phyloP scores from a whole-genome alignment of 2,797 vertebrate species.

The Myotis myotis region DNA sequence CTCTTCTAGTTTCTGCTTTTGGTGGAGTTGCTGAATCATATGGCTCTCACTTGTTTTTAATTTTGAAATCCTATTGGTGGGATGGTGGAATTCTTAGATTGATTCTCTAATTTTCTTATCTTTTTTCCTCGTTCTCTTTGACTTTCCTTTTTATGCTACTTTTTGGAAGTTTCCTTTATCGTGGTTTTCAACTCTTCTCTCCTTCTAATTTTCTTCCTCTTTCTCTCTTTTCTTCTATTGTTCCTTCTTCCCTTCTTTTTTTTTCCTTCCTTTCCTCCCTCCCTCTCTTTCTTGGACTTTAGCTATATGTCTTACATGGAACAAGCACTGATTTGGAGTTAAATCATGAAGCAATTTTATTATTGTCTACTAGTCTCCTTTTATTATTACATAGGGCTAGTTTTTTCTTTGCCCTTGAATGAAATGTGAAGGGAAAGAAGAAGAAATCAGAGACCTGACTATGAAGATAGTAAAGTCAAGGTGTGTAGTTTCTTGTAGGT shows the following conservation, averaged over 20 bases:
- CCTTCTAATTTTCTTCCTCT: neutral
- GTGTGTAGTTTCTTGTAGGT: neutral
- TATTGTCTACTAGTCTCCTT: neutral
- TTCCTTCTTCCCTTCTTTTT: neutral
- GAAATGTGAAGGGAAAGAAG: neutral
- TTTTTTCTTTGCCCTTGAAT: conserved; percentile 8
- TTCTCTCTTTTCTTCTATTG: neutral
- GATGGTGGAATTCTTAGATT: neutral
- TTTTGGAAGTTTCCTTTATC: neutral
- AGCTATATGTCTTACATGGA: neutral
- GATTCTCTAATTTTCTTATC: neutral
- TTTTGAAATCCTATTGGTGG: neutral
- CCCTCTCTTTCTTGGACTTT: neutral
- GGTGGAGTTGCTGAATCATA: neutral
- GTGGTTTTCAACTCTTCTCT: neutral
- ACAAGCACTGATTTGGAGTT: neutral
- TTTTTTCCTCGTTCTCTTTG: neutral
- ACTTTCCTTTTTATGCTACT: neutral
- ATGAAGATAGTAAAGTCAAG: neutral
- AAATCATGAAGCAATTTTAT: conserved; percentile 6
- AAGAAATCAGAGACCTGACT: neutral
- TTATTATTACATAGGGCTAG: neutral
- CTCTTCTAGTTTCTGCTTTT: neutral
- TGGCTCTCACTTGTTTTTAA: neutral
- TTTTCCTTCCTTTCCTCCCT: neutral